phyloP scores from a whole-genome alignment of 1,140 invertebrate species.

The Chlorops oryzae region DNA sequence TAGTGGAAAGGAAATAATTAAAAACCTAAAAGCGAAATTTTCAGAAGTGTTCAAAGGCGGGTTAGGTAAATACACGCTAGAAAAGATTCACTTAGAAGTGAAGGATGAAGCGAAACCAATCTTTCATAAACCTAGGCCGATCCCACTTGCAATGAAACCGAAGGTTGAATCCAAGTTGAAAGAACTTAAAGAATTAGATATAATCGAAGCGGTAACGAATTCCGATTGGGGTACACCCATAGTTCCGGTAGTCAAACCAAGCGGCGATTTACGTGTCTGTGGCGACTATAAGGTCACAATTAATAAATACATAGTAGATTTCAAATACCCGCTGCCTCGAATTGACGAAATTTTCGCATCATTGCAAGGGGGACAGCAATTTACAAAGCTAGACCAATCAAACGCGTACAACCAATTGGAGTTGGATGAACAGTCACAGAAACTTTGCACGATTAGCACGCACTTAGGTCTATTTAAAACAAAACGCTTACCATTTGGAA shows the following conservation, averaged over 20 bases:
- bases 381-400: conserved; percentile 42
- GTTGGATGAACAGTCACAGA: conserved; percentile 23
- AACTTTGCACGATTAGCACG: conserved; percentile 18
- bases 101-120: conserved; percentile 6
- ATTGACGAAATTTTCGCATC: conserved; percentile 33
- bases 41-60: conserved; percentile 6
- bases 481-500: conserved; percentile 26
- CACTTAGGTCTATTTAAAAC: conserved; percentile 23
- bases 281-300: conserved; percentile 48
- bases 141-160: conserved; percentile 14
- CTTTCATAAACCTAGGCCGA: conserved; percentile 10
- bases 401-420: conserved; percentile 42
- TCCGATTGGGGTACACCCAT: conserved; percentile 45
- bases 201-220: conserved; percentile 29
- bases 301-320: conserved; percentile 37
- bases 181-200: conserved; percentile 30
- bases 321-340: conserved; percentile 40
- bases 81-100: background rate
- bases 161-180: conserved; percentile 24
- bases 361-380: conserved; percentile 26
- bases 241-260: conserved; percentile 38
- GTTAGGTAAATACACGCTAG: too few relatives aligned
- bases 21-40: conserved; percentile 7
- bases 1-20: background rate
- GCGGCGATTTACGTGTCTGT: conserved; percentile 48